These are phyloP conservation scores for Urosaurus nigricauda DNA, from an alignment of 2,797 vertebrate genomes.

Conservation along the genomic window DNA sequence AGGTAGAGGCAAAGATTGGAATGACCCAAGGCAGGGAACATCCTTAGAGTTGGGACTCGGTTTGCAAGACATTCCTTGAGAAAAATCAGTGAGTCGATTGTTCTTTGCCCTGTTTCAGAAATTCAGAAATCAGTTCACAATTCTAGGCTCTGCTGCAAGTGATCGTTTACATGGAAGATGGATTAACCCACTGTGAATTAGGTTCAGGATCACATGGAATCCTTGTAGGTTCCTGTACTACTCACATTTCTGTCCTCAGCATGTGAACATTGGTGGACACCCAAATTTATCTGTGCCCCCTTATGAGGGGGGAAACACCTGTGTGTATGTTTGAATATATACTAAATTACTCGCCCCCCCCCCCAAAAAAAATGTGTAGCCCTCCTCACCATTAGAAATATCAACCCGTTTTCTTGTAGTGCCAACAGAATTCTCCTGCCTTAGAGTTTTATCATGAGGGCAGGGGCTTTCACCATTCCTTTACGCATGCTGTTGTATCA, in stretches of 20 bases:
- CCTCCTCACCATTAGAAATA: background rate
- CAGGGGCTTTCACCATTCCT: too few relatives aligned
- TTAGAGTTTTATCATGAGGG: too few relatives aligned
- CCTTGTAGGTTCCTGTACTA: background rate
- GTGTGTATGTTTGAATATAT: too few relatives aligned
- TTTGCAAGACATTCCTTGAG: background rate
- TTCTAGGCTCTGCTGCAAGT: background rate
- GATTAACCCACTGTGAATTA: background rate
- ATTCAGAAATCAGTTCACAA: too few relatives aligned
- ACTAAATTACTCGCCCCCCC: background rate
- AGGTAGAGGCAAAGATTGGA: background rate
- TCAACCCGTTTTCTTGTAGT: accelerated
- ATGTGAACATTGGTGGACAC: background rate
- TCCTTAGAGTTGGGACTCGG: background rate
- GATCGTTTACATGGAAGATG: background rate
- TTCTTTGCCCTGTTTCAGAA: too few relatives aligned
- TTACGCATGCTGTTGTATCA: too few relatives aligned
- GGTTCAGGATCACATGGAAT: background rate
- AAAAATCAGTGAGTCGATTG: too few relatives aligned
- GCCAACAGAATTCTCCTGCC: too few relatives aligned
- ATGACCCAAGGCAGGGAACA: background rate
- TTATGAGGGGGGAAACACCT: background rate
- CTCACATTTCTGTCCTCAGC: background rate
- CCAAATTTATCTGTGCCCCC: too few relatives aligned
- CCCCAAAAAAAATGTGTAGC: background rate